Evolutionary conservation across 2,888 invertebrate genomes (phyloP), one percentile per base, ranked within the genome.

Genomic region (Rhyacophila evoluta): DNA sequence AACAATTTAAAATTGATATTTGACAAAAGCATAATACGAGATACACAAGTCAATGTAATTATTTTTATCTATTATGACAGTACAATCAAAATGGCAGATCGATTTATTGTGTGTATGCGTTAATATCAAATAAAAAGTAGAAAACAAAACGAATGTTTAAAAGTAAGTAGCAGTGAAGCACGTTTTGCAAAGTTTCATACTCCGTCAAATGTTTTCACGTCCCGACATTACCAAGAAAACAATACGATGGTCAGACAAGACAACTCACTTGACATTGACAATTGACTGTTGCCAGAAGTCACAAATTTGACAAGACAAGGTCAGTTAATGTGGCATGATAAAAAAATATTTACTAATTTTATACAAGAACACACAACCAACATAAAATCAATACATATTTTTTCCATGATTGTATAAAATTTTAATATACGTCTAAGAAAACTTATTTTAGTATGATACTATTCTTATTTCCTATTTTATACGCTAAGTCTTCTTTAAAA

Each of bases 71-170:
- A 70, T 71, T 76, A 76, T 76, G 69, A 67, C 69, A 70, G 71
- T 70, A 76, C 41, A 76, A 69, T 70, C 76, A 76, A 76, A 76
- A 76, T 76, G 76, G 76, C 76, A 76, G 76, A 71, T 70, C 29
- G 12, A 28, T 25, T 15, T 69, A 70, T 70, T 12, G 36, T 28
- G 37, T 8, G 38, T 28, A 28, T 70, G 69, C 11, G 38, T 27
- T 69, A 37, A 29, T 6, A 28, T 69, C 19, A 11, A 29, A 28
- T 29, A 29, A 69, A 8, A 8, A 19, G 25, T 19, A 1, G 10
- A 55, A 55, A 19, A 55, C 15, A 19, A 10, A 1, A 10, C 10
- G 4, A 25, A 55, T 25, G 15, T 25, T 12, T 55, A 55, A 25
- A 25, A 55, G 3, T 55, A 55, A 55, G 25, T 55, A 55, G 55